A percentile compares a stretch with the other conserved stretches of the same genome.
These are phyloP conservation scores for Plutella xylostella DNA, from an alignment of 2,888 invertebrate species.

Conservation along the genomic window DNA sequence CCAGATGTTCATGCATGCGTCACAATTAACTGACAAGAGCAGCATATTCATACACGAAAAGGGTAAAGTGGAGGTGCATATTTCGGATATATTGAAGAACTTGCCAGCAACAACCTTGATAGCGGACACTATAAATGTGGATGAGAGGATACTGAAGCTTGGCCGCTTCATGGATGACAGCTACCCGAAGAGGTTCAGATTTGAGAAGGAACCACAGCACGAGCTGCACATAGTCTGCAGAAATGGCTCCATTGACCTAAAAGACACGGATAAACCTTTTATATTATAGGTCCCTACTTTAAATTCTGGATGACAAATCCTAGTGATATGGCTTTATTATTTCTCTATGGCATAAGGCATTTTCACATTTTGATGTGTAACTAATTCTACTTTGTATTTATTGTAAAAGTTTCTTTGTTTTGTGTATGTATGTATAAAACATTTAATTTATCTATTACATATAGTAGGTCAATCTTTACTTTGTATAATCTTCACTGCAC, in stretches of 20 bases:
- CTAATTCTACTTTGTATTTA: no score
- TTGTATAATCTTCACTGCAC: no score
- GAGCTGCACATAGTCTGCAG: slow-evolving; percentile 64
- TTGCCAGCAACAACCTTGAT: slow-evolving; percentile 60
- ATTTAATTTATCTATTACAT: no score
- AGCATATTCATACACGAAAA: slow-evolving; percentile 66
- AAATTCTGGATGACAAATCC: no score
- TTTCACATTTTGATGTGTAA: no score
- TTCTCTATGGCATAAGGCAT: no score
- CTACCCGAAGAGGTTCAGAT: slow-evolving; percentile 56
- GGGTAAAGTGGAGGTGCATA: slow-evolving; percentile 55
- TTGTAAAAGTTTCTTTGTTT: no score
- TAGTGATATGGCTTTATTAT: no score
- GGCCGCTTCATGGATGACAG: slow-evolving; percentile 62
- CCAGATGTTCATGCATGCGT: slow-evolving; percentile 56
- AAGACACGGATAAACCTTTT: slow-evolving; percentile 51
- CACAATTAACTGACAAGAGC: slow-evolving; percentile 52
- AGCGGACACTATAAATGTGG: slow-evolving; percentile 59
- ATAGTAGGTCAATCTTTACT: no score
- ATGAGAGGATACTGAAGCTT: slow-evolving; percentile 52
- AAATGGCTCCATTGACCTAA: slow-evolving; percentile 62
- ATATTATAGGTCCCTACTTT: no score
- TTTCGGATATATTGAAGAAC: slow-evolving; percentile 50
- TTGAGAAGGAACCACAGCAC: slow-evolving; percentile 48
- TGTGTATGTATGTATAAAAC: no score